Evolutionary conservation across 2,797 vertebrate species (phyloP).

Genomic region (Varecia variegata): DNA sequence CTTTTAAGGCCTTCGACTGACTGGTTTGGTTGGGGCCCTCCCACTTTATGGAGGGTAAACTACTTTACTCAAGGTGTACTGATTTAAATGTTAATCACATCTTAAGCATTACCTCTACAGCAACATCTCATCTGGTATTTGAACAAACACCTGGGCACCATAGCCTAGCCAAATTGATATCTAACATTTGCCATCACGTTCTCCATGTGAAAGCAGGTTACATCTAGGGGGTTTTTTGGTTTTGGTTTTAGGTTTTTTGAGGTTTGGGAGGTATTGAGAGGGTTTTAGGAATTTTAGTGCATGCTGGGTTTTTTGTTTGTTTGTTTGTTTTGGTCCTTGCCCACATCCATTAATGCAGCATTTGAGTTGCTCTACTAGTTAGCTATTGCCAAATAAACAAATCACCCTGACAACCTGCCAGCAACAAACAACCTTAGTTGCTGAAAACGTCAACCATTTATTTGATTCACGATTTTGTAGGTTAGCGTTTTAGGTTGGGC

Average conservation of each 20-base stretch:
- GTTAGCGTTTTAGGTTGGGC: neutral
- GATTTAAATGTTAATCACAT: neutral
- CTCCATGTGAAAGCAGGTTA: neutral
- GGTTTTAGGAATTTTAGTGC: neutral
- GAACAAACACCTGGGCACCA: neutral
- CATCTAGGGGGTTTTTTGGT: neutral
- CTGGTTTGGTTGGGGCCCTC: neutral
- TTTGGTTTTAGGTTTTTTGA: neutral
- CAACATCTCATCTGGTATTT: neutral
- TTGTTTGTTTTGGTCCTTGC: neutral
- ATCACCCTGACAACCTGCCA: neutral
- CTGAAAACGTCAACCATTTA: neutral
- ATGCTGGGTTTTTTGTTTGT: neutral
- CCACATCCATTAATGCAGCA: neutral
- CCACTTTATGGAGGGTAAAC: neutral
- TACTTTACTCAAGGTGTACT: neutral
- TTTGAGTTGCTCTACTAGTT: neutral
- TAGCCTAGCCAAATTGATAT: neutral
- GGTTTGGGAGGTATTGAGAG: neutral
- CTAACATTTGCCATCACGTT: neutral
- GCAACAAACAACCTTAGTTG: neutral
- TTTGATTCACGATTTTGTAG: neutral
- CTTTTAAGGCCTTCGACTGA: neutral
- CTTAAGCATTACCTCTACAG: neutral
- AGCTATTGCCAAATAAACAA: neutral